These are phyloP conservation scores for Mesaphorura yosii DNA, from an alignment of 1,140 invertebrate species.

Conservation along the genomic window DNA sequence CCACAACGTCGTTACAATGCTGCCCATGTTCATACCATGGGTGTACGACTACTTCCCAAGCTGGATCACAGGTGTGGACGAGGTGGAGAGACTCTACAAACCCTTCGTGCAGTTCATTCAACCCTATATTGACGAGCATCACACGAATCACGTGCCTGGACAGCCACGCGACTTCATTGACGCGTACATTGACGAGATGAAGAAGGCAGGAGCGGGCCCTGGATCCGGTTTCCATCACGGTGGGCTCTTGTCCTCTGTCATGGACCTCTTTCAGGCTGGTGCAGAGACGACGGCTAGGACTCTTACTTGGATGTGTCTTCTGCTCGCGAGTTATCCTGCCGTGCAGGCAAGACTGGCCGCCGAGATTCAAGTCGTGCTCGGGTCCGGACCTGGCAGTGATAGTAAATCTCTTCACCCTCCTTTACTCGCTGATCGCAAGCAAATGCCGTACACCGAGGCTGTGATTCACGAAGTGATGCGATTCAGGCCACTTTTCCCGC, in stretches of 20 bases:
- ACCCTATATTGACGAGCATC: not conserved
- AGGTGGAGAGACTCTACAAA: no score
- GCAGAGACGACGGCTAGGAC: constrained; percentile 1
- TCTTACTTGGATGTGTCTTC: not conserved
- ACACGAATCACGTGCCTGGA: not conserved
- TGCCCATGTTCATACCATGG: no score
- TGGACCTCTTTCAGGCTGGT: not conserved
- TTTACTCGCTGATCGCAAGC: constrained; percentile 5
- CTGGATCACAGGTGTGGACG: no score
- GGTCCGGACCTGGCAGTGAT: constrained; percentile 11
- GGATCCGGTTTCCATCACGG: constrained; percentile 19
- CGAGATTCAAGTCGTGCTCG: constrained; percentile 35
- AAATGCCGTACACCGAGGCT: no score
- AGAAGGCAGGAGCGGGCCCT: constrained; percentile 17
- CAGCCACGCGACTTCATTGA: constrained; percentile 15
- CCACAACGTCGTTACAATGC: no score
- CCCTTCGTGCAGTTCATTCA: no score
- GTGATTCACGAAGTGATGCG: constrained; percentile 17
- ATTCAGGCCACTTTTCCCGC: constrained; percentile 12
- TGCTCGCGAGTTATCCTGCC: constrained; percentile 21
- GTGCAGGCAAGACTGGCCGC: constrained; percentile 35
- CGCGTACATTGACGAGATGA: constrained; percentile 15
- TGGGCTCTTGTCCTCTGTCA: no score
- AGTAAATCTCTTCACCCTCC: no score
- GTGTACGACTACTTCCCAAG: no score